Percentiles rank a stretch among this genome's conserved stretches.
Evolutionary conservation across 2,888 invertebrate genomes (phyloP).

Genomic region (Asteroscopus sphinx): DNA sequence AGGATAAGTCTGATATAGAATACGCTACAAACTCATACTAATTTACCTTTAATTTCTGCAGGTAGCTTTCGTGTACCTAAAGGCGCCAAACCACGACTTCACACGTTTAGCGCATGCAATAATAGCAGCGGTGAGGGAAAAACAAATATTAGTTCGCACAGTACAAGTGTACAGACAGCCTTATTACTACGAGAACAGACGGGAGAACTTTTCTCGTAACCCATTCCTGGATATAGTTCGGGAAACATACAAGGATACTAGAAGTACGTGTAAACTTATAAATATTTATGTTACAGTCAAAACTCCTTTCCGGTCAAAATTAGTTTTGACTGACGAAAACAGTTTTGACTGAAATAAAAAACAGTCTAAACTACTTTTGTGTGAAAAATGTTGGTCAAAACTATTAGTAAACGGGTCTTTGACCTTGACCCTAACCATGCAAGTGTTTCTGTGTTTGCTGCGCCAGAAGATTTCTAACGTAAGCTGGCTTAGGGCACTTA

Average conservation of each 20-base stretch:
- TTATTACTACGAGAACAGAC: constrained; percentile 91
- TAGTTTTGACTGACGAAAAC: no score
- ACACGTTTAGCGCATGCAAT: constrained; percentile 95
- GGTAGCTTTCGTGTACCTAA: constrained; percentile 95
- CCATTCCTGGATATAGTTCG: constrained; percentile 95
- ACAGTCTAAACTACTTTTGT: no score
- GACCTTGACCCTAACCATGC: no score
- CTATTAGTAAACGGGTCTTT: no score
- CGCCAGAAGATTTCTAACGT: no score
- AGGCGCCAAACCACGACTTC: constrained; percentile 93
- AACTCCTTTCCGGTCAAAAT: no score
- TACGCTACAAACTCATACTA: constrained; percentile 10
- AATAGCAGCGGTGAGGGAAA: constrained; percentile 91
- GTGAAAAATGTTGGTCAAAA: no score
- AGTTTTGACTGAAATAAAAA: no score
- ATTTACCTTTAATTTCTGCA: constrained; percentile 69
- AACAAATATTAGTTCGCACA: constrained; percentile 93
- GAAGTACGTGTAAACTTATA: constrained; percentile 92
- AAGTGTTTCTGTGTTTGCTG: no score
- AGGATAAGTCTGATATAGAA: constrained; percentile 4
- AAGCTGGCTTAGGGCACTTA: no score
- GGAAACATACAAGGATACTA: constrained; percentile 95
- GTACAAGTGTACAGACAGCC: constrained; percentile 81
- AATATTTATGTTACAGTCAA: constrained; percentile 27
- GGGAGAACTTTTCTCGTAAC: constrained; percentile 94